Base-by-base conservation (phyloP, 92 coral and sea anemone genomes). In the Pocillopora grandis region DNA sequence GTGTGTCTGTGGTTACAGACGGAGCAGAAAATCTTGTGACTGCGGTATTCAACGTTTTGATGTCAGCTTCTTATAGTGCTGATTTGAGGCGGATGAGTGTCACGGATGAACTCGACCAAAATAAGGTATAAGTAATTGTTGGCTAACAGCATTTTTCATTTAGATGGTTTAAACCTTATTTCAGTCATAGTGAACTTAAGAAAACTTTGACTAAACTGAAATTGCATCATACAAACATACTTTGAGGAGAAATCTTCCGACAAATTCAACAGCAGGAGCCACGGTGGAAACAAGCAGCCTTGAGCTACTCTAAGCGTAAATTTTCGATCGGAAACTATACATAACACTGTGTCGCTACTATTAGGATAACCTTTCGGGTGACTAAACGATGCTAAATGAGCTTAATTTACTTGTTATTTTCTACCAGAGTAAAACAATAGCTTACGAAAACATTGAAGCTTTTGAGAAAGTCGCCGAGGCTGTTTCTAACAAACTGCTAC, bases 31-130 rank as follows among this genome's bases (percentile, higher is more conserved):
- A 87, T 70, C 69, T 87, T 80, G 77, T 90, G 60, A 83, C 80
- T 62, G 91, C 93, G 14, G 86, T 69, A 70, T 87, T 87, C 57
- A 90, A 90, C 37, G 42, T 90, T 76, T 83, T 90, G 86, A 18
- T 66, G 71, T 83, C 93, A 66, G 93, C 93, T 60, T 82, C 93
- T 21, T 84, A 68, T 72, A 81, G 68, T 23, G 90, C 93, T 23
- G 76, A 75, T 36, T 83, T 81, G 61, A 68, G 64, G 12, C 62
- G 75, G 2, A 56, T 66, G 35, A 16, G 67, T 16, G 33, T 35
- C 36, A 67, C 64, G 20, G 21, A 49, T 10, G 83, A 31, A 1
- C 62, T 9, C n/a, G 83, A 79, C 31, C 74, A 71, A 12, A 52
- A 79, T n/a, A 66, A 79, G 75, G 83, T 79, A 16, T 2, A 75